These are phyloP conservation scores for Falco punctatus DNA, from an alignment of 2,113 vertebrate species.

Conservation along the genomic window DNA sequence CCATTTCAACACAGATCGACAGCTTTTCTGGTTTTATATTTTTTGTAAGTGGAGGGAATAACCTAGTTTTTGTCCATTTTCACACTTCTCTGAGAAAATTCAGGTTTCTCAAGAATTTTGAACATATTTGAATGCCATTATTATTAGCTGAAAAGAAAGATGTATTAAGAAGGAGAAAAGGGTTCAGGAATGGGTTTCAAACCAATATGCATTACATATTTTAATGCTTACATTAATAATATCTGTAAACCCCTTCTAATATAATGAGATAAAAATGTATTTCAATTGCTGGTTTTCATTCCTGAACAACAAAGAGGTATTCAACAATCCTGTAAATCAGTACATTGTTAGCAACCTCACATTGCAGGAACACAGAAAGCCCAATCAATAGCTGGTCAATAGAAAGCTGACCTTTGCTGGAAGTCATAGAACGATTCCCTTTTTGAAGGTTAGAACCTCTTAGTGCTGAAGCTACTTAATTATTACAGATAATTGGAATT, in stretches of 20 bases:
- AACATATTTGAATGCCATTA: background rate
- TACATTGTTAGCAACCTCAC: background rate
- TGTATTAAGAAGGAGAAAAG: background rate
- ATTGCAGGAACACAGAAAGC: background rate
- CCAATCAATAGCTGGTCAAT: conserved; percentile 11
- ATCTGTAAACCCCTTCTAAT: background rate
- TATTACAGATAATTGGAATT: background rate
- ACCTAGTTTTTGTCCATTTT: background rate
- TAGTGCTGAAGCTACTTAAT: background rate
- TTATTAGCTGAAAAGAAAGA: background rate
- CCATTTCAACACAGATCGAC: background rate
- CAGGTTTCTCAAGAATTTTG: background rate
- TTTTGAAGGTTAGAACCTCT: background rate
- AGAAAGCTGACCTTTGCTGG: background rate
- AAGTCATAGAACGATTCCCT: background rate
- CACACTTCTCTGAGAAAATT: background rate
- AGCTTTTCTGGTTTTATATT: background rate
- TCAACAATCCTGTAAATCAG: background rate
- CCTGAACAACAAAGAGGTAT: background rate
- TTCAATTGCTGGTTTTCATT: background rate
- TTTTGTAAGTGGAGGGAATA: background rate
- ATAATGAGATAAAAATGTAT: background rate
- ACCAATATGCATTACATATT: background rate
- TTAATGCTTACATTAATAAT: background rate
- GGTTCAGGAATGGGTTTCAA: background rate